These are phyloP conservation scores for Peromyscus maniculatus DNA, from an alignment of 2,113 vertebrate genomes.

Conservation along the genomic window DNA sequence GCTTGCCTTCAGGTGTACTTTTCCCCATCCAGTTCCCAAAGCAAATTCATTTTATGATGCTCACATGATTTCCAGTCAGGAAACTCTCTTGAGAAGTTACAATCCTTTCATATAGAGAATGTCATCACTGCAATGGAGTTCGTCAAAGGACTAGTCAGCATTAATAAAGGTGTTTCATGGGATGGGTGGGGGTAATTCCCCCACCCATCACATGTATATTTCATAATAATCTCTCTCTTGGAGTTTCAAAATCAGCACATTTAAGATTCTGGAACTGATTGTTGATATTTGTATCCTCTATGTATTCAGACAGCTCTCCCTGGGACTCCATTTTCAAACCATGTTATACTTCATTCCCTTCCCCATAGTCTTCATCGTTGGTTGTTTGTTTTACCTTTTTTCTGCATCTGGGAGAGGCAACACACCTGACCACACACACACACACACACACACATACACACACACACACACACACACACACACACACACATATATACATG, in stretches of 20 bases:
- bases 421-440: background rate
- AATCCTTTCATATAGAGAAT: background rate
- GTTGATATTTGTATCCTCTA: background rate
- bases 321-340: background rate
- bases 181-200: background rate
- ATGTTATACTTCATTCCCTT: background rate
- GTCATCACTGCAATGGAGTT: background rate
- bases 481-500: too few species aligned
- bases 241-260: background rate
- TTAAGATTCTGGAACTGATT: background rate
- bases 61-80: background rate
- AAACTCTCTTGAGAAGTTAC: constrained; percentile 30
- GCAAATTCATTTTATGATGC: background rate
- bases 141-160: background rate
- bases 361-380: background rate
- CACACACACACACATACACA: too few species aligned
- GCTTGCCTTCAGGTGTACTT: background rate
- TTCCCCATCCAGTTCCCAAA: background rate
- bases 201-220: background rate
- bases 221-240: constrained; percentile 20
- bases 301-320: background rate
- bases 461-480: too few species aligned
- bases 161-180: background rate
- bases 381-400: background rate
- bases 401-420: background rate